Conservation (phyloP, 2,113 vertebrate genomes). For the Oreochromis tanganicae region DNA sequence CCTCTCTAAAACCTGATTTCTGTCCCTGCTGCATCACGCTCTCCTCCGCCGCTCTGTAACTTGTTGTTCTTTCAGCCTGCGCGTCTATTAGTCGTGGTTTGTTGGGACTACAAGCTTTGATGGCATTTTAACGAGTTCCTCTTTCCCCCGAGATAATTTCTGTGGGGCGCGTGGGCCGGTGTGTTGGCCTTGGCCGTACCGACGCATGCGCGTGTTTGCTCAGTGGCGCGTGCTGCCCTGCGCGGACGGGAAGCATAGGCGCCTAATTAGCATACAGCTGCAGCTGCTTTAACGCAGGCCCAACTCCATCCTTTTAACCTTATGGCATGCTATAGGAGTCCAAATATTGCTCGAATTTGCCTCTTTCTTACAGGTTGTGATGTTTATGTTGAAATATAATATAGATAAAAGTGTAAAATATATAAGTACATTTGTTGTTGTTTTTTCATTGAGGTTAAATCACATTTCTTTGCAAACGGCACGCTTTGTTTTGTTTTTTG, state of each 20-base stretch:
- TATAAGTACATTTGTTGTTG: background rate
- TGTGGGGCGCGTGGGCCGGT: conserved; percentile 41
- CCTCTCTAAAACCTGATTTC: background rate
- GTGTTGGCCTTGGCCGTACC: background rate
- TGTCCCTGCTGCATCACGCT: background rate
- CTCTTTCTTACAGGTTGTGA: background rate
- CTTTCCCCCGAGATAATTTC: conserved; percentile 52
- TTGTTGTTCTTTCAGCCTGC: background rate
- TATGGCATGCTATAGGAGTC: conserved; percentile 29
- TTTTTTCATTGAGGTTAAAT: background rate
- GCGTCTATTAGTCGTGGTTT: conserved; percentile 37
- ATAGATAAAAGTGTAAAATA: background rate
- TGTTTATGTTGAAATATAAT: background rate
- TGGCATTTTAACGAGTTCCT: conserved; percentile 75
- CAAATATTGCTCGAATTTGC: background rate
- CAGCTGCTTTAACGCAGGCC: conserved; percentile 53
- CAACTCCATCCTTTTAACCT: conserved; percentile 50
- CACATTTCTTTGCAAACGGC: background rate
- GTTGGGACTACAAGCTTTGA: conserved; percentile 60
- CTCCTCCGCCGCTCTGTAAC: background rate
- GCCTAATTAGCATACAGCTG: conserved; percentile 96
- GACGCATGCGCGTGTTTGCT: conserved; percentile 81
- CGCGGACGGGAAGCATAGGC: conserved; percentile 64
- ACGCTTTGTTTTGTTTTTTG: background rate
- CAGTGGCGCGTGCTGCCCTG: conserved; percentile 81